A percentile compares a stretch with the other conserved stretches of the same genome.
Evolutionary conservation across 2,797 vertebrate genomes (phyloP).

Genomic region (Lacerta bilineata): DNA sequence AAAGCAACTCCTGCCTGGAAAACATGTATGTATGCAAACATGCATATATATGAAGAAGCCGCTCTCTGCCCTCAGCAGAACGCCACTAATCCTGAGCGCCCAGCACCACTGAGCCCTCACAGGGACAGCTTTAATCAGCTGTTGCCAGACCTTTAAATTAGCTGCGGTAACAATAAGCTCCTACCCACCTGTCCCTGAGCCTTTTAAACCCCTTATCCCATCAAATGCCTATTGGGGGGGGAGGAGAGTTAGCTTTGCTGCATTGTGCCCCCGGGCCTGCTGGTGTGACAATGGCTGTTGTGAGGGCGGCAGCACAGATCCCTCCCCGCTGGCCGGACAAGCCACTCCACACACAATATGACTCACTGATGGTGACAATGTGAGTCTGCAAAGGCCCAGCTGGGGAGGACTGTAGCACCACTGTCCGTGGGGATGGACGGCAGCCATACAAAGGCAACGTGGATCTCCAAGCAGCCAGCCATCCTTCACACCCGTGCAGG

Average conservation of each 20-base stretch:
- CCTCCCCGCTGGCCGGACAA: neutral
- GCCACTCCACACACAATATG: conserved; percentile 7
- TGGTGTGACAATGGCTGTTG: neutral
- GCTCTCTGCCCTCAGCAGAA: neutral
- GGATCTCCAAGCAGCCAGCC: neutral
- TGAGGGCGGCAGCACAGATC: neutral
- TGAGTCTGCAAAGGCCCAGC: neutral
- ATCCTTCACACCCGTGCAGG: no score
- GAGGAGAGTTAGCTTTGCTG: no score
- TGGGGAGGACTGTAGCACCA: neutral
- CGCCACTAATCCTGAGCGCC: neutral
- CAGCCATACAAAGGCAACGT: no score
- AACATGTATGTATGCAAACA: neutral
- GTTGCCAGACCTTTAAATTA: neutral
- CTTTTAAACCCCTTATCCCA: neutral
- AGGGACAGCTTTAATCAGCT: neutral
- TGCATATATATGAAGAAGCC: neutral
- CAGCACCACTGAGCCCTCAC: neutral
- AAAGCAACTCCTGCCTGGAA: neutral
- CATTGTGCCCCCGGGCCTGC: neutral
- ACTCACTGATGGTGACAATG: neutral
- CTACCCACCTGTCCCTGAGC: no score
- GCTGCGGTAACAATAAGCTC: no score
- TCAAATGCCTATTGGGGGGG: neutral
- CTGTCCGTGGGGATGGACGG: neutral